Evolutionary conservation across 2,113 vertebrate species (phyloP).

Genomic region (Willisornis vidua): DNA sequence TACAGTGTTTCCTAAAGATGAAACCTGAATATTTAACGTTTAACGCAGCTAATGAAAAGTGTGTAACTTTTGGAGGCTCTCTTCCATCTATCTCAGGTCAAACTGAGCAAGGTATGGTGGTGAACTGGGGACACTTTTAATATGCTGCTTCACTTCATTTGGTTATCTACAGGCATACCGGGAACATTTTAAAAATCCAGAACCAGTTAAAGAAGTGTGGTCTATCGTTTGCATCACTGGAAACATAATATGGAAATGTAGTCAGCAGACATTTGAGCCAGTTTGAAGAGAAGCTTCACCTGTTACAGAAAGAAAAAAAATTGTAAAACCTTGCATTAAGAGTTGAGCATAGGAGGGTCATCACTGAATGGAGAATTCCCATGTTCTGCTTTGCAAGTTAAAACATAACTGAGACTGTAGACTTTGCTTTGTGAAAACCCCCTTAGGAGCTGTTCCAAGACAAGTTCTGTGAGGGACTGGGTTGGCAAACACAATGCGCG

Average conservation of each 20-base stretch:
- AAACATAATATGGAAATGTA: neutral
- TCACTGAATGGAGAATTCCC: neutral
- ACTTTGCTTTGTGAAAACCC: neutral
- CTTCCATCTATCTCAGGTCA: slow-evolving; percentile 87
- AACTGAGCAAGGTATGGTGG: slow-evolving; percentile 87
- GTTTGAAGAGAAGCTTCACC: neutral
- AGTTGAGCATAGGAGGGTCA: neutral
- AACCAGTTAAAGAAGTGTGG: neutral
- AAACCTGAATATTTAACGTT: slow-evolving; percentile 59
- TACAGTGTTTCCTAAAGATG: slow-evolving; percentile 87
- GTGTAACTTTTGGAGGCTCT: slow-evolving; percentile 77
- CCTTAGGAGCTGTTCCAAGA: neutral
- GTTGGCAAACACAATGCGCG: neutral
- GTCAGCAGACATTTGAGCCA: neutral
- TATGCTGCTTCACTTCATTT: neutral
- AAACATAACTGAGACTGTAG: neutral
- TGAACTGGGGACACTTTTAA: neutral
- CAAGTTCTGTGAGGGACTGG: neutral
- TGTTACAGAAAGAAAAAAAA: neutral
- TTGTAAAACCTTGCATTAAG: neutral
- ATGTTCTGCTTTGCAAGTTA: neutral
- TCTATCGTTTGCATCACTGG: neutral
- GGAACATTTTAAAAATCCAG: neutral
- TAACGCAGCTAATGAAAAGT: slow-evolving; percentile 77
- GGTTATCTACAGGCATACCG: neutral